phyloP scores from a whole-genome alignment of 2,797 vertebrate species.

The Crenichthys baileyi region DNA sequence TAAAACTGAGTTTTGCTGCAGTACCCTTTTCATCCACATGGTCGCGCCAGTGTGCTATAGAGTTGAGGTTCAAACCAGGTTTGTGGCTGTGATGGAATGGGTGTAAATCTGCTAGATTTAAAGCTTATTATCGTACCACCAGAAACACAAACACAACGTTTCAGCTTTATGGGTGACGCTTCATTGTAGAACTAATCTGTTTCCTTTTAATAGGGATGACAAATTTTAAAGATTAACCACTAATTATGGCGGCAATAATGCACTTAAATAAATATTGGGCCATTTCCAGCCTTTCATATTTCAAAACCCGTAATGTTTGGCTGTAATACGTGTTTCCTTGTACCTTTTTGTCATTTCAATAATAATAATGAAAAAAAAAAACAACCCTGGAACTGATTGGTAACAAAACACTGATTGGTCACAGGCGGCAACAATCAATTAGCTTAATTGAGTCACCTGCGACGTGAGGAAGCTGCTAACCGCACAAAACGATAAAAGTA shows the following conservation, averaged over 20 bases:
- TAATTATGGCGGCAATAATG: background rate
- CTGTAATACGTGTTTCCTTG: background rate
- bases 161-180: background rate
- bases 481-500: background rate
- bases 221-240: background rate
- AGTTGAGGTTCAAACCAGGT: background rate
- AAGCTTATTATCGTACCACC: background rate
- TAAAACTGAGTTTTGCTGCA: conserved; percentile 9
- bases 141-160: background rate
- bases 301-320: background rate
- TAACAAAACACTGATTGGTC: background rate
- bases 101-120: background rate
- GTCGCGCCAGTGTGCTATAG: background rate
- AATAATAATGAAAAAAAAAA: background rate
- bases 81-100: background rate
- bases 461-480: background rate
- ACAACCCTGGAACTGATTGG: background rate
- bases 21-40: conserved; percentile 18
- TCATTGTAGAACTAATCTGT: background rate
- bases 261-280: background rate
- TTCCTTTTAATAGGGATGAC: background rate
- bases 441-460: background rate
- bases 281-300: background rate
- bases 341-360: background rate
- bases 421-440: background rate